phyloP scores from a whole-genome alignment of 2,888 invertebrate species.

The Daptonema setosum region DNA sequence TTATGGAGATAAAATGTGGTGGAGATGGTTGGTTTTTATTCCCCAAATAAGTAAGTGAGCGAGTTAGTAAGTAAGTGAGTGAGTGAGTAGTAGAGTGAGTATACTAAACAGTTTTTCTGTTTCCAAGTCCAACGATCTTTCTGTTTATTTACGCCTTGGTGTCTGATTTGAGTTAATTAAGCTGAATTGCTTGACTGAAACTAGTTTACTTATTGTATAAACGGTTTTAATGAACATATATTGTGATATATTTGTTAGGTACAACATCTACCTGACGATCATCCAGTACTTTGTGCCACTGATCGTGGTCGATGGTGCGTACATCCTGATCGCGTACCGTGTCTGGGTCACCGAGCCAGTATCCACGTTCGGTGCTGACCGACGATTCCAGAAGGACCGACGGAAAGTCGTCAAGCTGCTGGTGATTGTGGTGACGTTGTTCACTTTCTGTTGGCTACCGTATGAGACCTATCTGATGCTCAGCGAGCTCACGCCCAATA shows the following conservation, averaged over 20 bases:
- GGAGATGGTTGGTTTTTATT: background rate
- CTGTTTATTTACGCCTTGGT: too few relatives aligned
- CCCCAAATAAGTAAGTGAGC: too few relatives aligned
- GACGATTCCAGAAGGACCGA: background rate
- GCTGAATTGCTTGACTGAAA: too few relatives aligned
- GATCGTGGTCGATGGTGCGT: slow-evolving; percentile 56
- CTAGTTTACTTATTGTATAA: background rate
- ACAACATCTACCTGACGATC: slow-evolving; percentile 27
- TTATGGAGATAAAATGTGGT: background rate
- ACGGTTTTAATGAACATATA: background rate
- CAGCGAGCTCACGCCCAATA: slow-evolving; percentile 12
- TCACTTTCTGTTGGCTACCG: slow-evolving; percentile 34
- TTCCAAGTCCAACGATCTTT: too few relatives aligned
- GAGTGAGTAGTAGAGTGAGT: too few relatives aligned
- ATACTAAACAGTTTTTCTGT: too few relatives aligned
- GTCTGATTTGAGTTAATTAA: too few relatives aligned
- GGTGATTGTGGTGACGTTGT: slow-evolving; percentile 31
- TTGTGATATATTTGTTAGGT: too few relatives aligned
- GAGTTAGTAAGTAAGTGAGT: too few relatives aligned
- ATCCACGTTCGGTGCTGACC: background rate
- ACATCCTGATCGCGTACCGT: slow-evolving; percentile 53
- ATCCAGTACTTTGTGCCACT: slow-evolving; percentile 52
- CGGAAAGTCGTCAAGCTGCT: slow-evolving; percentile 18
- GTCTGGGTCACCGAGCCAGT: slow-evolving; percentile 54
- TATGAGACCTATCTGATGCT: slow-evolving; percentile 32